Evolutionary conservation across 2,113 vertebrate species (phyloP).

Genomic region (Centropristis striata): DNA sequence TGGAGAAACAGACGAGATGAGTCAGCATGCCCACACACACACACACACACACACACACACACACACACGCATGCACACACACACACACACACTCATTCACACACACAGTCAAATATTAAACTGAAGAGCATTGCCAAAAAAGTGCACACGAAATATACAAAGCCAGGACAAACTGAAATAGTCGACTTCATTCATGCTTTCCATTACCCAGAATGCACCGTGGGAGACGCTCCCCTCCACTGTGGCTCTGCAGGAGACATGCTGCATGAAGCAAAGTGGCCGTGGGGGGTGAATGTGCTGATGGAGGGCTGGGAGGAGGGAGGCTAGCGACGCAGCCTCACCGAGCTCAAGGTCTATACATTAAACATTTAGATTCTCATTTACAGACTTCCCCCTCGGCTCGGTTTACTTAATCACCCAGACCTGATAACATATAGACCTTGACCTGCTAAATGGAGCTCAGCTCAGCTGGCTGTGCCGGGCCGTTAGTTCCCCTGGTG

Average conservation of each 20-base stretch:
- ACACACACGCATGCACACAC: neutral
- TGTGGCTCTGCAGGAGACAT: constrained; percentile 12
- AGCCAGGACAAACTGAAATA: constrained; percentile 47
- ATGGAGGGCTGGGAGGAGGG: constrained; percentile 5
- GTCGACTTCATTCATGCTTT: constrained; percentile 61
- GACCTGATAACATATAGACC: constrained; percentile 60
- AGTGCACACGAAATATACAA: constrained; percentile 68
- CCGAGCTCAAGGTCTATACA: constrained; percentile 53
- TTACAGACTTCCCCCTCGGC: neutral
- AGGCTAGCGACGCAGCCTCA: constrained; percentile 19
- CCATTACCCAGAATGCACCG: constrained; percentile 33
- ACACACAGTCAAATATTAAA: constrained; percentile 7
- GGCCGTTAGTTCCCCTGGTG: constrained; percentile 86
- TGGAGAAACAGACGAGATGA: constrained; percentile 18
- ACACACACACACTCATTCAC: constrained; percentile 1
- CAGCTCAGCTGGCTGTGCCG: constrained; percentile 60
- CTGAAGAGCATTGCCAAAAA: constrained; percentile 49
- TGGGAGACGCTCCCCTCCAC: constrained; percentile 7
- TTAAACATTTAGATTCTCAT: constrained; percentile 26
- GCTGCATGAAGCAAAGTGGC: constrained; percentile 35
- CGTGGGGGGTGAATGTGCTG: constrained; percentile 8
- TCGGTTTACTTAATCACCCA: constrained; percentile 14
- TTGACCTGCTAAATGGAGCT: constrained; percentile 26
- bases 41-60: constrained; percentile 6
- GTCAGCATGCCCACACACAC: constrained; percentile 6